Percentiles rank a stretch among this genome's conserved stretches.
These are phyloP conservation scores for Dryoscopus gambensis DNA, from an alignment of 2,113 vertebrate species.

Conservation along the genomic window DNA sequence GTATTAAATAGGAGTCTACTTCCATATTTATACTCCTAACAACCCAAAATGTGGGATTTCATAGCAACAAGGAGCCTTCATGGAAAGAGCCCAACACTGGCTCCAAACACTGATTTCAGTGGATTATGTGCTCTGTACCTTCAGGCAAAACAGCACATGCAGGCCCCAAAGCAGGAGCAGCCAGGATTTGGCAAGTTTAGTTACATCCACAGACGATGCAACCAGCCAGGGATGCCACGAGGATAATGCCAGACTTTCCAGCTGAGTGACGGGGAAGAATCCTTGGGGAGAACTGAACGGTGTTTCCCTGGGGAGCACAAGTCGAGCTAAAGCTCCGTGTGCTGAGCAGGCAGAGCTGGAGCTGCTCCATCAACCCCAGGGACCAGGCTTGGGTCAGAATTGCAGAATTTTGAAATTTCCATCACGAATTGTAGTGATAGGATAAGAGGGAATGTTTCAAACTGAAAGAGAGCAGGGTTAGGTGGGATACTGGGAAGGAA, in stretches of 20 bases:
- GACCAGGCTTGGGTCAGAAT: neutral
- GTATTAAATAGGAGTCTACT: neutral
- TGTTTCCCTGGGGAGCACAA: neutral
- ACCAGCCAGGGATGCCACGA: neutral
- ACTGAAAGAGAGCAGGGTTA: too few relatives aligned
- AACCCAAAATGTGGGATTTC: neutral
- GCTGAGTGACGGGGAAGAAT: neutral
- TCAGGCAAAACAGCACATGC: neutral
- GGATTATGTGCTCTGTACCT: neutral
- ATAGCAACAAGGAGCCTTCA: neutral
- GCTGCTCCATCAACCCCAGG: neutral
- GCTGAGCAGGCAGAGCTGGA: neutral
- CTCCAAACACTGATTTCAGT: neutral
- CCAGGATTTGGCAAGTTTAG: neutral
- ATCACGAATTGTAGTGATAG: neutral
- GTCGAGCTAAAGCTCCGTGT: neutral
- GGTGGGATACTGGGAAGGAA: neutral
- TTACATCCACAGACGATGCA: neutral
- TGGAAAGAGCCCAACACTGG: neutral
- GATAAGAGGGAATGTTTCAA: neutral
- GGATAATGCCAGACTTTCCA: neutral
- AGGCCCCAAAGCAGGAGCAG: neutral
- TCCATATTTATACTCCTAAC: neutral
- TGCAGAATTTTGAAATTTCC: neutral
- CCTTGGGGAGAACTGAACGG: fast-evolving